Evolutionary conservation across 2,888 invertebrate genomes (phyloP).

Genomic region (Raillietiella orientalis): DNA sequence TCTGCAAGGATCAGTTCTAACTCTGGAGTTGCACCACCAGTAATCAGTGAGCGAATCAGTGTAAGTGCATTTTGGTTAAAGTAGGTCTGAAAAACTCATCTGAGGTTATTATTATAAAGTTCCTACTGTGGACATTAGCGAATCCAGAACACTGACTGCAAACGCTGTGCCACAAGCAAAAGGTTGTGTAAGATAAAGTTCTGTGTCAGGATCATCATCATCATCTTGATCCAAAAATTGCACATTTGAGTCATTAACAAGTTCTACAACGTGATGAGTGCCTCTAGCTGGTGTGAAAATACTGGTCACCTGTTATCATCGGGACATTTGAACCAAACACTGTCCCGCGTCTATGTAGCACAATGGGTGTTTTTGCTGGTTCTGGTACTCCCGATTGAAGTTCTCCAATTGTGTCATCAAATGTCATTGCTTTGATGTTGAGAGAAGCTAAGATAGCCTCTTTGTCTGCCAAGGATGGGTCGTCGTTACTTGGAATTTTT

Average conservation of each 20-base stretch:
- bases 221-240: slow-evolving; percentile 53
- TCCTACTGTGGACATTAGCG: slow-evolving; percentile 93
- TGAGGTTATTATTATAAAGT: no score
- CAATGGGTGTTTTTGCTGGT: slow-evolving; percentile 73
- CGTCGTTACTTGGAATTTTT: slow-evolving; percentile 97
- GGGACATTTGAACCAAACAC: slow-evolving; percentile 97
- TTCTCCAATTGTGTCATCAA: slow-evolving; percentile 81
- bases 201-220: slow-evolving; percentile 98
- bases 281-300: no score
- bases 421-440: slow-evolving; percentile 97
- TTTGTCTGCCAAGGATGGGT: slow-evolving; percentile 98
- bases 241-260: slow-evolving; percentile 98
- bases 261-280: slow-evolving; percentile 23
- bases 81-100: slow-evolving; percentile 95
- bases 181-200: slow-evolving; percentile 96
- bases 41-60: slow-evolving; percentile 88
- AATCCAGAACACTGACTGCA: slow-evolving; percentile 97
- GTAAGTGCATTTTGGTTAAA: slow-evolving; percentile 99
- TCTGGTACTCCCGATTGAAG: no score
- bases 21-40: slow-evolving; percentile 98
- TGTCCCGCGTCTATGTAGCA: slow-evolving; percentile 67
- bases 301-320: slow-evolving; percentile 85
- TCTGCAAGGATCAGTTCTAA: slow-evolving; percentile 94
- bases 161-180: slow-evolving; percentile 99
- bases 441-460: slow-evolving; percentile 97